Evolutionary conservation across 2,113 vertebrate species (phyloP), one percentile per base, ranked within the genome.

Genomic region (Enhydra lutris): DNA sequence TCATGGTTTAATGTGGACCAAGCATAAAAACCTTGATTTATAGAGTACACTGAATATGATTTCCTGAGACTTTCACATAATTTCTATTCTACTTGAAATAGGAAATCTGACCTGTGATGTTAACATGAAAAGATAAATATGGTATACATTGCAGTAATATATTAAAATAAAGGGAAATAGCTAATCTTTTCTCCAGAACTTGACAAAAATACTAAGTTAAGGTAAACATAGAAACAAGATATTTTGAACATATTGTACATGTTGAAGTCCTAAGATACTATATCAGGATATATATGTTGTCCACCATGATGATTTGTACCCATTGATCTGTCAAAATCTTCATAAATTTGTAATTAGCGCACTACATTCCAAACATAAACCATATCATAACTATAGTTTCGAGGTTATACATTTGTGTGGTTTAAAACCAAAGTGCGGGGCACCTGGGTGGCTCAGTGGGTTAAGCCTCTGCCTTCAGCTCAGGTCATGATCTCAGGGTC

Each of bases 111-210:
- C 36, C 18, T 92, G 36, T 73, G 87, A 89, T 90, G 89, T 92
- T 92, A 95, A 90, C 63, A 50, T 82, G 21, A 96, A 92, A 89
- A 83, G 23, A 89, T 26, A 94, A 94, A 88, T 91, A 90, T 67
- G 36, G 23, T 29, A 63, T 69, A 93, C 11, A 87, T 36, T 84
- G 55, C 5, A 81, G 29, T 76, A 47, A 76, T 76, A 17, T 76
- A 45, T 45, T 42, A 76, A 91, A 91, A 79, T n/a, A 29, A 79
- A 45, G 76, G 42, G 31, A 78, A 61, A 31, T 10, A 29, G n/a
- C 31, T 63, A 65, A 79, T 79, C 42, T 91, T 86, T 78, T 69
- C 24, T 81, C 6, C 12, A 85, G 84, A 5, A 79, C 36, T 88
- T 92, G 83, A 83, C 31, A 87, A 88, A 85, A 96, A 92, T 47